These are phyloP conservation scores for Sinelater perroti DNA, from an alignment of 2,888 invertebrate species.

Conservation along the genomic window DNA sequence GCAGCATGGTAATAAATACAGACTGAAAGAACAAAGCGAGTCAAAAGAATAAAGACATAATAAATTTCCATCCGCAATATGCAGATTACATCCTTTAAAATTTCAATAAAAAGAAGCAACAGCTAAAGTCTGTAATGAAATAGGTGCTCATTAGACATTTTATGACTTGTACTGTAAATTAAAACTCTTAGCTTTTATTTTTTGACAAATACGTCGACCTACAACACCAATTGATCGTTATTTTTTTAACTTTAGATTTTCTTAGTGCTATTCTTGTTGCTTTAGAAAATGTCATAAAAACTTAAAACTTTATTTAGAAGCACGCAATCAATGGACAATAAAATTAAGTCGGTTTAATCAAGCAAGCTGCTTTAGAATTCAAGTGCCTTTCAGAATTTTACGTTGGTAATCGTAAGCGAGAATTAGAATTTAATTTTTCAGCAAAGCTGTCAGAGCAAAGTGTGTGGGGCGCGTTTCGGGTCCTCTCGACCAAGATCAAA, in stretches of 20 bases:
- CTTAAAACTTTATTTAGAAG: no score
- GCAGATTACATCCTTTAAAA: not conserved
- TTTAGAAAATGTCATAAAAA: no score
- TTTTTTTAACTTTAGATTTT: no score
- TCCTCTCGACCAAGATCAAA: constrained; percentile 29
- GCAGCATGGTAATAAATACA: constrained; percentile 8
- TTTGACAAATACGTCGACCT: no score
- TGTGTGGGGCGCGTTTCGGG: constrained; percentile 24
- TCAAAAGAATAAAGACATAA: constrained; percentile 5
- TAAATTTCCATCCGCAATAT: not conserved
- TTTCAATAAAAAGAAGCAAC: constrained; percentile 7
- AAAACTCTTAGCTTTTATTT: no score
- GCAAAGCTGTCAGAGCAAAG: constrained; percentile 3
- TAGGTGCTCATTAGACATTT: not conserved
- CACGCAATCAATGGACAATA: no score
- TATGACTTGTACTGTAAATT: no score
- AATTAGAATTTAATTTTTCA: constrained; percentile 9
- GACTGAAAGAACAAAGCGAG: not conserved
- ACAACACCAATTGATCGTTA: no score
- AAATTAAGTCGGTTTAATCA: no score
- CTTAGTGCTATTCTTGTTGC: no score
- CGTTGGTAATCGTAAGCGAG: constrained; percentile 7
- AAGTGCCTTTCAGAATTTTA: constrained; percentile 10
- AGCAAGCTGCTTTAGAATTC: no score
- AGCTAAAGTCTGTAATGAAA: not conserved